These are phyloP conservation scores for Celastrina argiolus DNA, from an alignment of 2,888 invertebrate genomes.

Conservation along the genomic window DNA sequence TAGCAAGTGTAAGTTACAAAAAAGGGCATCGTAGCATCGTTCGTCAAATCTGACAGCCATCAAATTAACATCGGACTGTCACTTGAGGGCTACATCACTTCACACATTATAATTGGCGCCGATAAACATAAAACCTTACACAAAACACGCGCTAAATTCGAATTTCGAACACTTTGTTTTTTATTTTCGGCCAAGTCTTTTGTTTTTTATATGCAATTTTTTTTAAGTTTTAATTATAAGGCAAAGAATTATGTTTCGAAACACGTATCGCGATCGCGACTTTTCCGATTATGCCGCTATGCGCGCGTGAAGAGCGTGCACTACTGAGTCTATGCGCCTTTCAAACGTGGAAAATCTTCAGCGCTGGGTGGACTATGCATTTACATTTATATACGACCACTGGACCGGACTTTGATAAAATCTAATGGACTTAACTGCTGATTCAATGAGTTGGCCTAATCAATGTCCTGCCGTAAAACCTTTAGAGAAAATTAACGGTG, in stretches of 20 bases:
- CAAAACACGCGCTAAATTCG: slow-evolving; percentile 18
- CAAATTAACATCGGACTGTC: slow-evolving; percentile 65
- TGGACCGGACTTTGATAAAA: slow-evolving; percentile 22
- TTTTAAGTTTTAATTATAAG: not conserved
- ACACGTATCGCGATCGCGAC: slow-evolving; percentile 34
- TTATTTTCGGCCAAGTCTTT: not conserved
- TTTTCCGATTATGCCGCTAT: slow-evolving; percentile 45
- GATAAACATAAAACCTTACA: slow-evolving; percentile 45
- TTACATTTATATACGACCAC: slow-evolving; percentile 16
- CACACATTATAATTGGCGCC: slow-evolving; percentile 53
- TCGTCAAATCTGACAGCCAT: slow-evolving; percentile 47
- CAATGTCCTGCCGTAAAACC: slow-evolving; percentile 15
- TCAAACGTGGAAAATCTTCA: slow-evolving; percentile 61
- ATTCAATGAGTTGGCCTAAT: slow-evolving; percentile 18
- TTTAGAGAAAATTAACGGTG: slow-evolving; percentile 16
- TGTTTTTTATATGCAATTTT: not conserved
- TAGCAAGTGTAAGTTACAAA: slow-evolving; percentile 15
- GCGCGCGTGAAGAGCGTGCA: slow-evolving; percentile 60
- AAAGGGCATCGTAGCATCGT: slow-evolving; percentile 25
- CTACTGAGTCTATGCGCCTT: slow-evolving; percentile 60
- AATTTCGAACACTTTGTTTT: slow-evolving; percentile 23
- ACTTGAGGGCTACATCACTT: slow-evolving; percentile 54
- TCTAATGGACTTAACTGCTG: slow-evolving; percentile 14
- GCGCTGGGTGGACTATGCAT: slow-evolving; percentile 24
- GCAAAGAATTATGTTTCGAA: not conserved